Conservation (phyloP, 2,113 vertebrate species). For the Crotalus tigris region DNA sequence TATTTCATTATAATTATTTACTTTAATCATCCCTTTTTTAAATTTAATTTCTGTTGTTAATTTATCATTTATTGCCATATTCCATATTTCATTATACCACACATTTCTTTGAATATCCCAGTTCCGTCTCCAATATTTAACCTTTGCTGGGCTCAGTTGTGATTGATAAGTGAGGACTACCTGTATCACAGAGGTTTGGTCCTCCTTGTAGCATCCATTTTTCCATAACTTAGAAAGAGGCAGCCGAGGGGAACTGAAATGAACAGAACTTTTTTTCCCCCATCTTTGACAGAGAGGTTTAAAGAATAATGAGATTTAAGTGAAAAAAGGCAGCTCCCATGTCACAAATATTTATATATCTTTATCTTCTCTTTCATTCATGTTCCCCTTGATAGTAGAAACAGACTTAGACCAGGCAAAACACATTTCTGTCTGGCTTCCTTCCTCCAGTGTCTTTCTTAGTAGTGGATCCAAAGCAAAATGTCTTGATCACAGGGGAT, state of each 20-base stretch:
- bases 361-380: background rate
- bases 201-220: background rate
- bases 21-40: too few relatives aligned
- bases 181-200: background rate
- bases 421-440: background rate
- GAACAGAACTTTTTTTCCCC: background rate
- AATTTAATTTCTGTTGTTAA: too few relatives aligned
- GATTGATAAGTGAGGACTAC: background rate
- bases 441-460: background rate
- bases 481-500: background rate
- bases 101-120: too few relatives aligned
- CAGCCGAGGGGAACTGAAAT: background rate
- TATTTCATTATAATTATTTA: too few relatives aligned
- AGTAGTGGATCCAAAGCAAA: background rate
- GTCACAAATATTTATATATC: background rate
- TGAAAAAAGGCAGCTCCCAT: background rate
- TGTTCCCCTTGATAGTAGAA: background rate
- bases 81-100: too few relatives aligned
- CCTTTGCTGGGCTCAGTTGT: background rate
- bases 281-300: background rate
- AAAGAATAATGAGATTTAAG: background rate
- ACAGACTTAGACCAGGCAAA: background rate
- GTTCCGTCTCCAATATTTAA: too few relatives aligned
- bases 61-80: too few relatives aligned
- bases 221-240: background rate